These are phyloP conservation scores for Caprella mutica DNA, from an alignment of 2,888 invertebrate genomes.

Conservation along the genomic window DNA sequence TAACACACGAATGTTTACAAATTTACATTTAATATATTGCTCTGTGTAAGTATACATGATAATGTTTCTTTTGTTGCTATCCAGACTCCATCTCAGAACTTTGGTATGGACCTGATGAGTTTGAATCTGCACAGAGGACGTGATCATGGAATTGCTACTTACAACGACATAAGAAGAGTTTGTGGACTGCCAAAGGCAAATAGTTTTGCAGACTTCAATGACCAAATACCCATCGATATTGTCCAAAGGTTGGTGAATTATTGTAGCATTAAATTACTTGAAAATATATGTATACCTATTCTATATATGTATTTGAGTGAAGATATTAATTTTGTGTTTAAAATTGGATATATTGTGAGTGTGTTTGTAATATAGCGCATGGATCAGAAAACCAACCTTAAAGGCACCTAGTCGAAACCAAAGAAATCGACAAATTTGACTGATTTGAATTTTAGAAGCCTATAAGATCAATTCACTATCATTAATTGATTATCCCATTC, in stretches of 20 bases:
- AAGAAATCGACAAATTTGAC: too few relatives aligned
- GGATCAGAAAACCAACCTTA: too few relatives aligned
- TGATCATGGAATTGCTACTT: slow-evolving; percentile 25
- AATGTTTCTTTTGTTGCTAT: neutral
- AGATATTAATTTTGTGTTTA: neutral
- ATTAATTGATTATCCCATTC: too few relatives aligned
- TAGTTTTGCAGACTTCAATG: slow-evolving; percentile 18
- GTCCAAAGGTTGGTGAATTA: neutral
- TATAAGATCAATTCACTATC: too few relatives aligned
- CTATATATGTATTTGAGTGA: neutral
- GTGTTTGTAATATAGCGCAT: too few relatives aligned
- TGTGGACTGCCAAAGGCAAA: slow-evolving; percentile 25
- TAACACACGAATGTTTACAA: neutral
- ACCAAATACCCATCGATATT: slow-evolving; percentile 15
- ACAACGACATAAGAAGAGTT: slow-evolving; percentile 22
- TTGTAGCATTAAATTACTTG: too few relatives aligned
- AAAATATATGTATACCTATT: neutral
- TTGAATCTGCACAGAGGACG: slow-evolving; percentile 31
- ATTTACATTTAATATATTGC: neutral
- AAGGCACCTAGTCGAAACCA: too few relatives aligned
- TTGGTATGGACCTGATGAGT: slow-evolving; percentile 33
- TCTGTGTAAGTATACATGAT: neutral
- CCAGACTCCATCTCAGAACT: slow-evolving; percentile 16
- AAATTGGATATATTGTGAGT: too few relatives aligned
- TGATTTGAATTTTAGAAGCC: too few relatives aligned